These are phyloP conservation scores for Physeter macrocephalus DNA, from an alignment of 2,113 vertebrate genomes.

Conservation along the genomic window DNA sequence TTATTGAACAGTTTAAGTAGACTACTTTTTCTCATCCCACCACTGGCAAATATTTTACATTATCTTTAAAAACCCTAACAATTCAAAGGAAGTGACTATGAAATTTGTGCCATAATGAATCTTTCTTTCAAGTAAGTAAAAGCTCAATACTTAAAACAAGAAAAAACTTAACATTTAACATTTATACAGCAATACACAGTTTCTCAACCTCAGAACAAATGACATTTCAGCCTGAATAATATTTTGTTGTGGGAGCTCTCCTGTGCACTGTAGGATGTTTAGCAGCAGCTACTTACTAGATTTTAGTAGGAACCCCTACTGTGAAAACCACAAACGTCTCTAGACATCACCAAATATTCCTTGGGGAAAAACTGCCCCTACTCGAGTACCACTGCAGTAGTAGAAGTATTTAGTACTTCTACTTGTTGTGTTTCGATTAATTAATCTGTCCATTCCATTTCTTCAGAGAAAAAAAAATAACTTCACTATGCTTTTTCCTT, in stretches of 20 bases:
- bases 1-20: background rate
- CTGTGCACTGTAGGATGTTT: background rate
- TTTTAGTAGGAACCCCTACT: fast-evolving
- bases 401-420: background rate
- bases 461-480: background rate
- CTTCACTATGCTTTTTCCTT: background rate
- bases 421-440: background rate
- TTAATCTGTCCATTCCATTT: background rate
- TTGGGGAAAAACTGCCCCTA: background rate
- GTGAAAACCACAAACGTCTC: background rate
- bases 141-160: background rate
- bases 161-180: background rate
- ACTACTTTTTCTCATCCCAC: background rate
- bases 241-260: background rate
- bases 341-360: background rate
- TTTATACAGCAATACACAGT: background rate
- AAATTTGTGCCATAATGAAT: background rate
- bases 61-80: constrained; percentile 4
- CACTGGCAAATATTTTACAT: background rate
- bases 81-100: background rate
- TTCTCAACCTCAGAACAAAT: background rate
- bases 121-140: background rate
- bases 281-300: fast-evolving
- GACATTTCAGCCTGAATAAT: background rate
- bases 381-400: background rate